A percentile compares a stretch with the other conserved stretches of the same genome.
These are phyloP conservation scores for Prosopocoilus inquinatus DNA, from an alignment of 2,888 invertebrate genomes.

Conservation along the genomic window DNA sequence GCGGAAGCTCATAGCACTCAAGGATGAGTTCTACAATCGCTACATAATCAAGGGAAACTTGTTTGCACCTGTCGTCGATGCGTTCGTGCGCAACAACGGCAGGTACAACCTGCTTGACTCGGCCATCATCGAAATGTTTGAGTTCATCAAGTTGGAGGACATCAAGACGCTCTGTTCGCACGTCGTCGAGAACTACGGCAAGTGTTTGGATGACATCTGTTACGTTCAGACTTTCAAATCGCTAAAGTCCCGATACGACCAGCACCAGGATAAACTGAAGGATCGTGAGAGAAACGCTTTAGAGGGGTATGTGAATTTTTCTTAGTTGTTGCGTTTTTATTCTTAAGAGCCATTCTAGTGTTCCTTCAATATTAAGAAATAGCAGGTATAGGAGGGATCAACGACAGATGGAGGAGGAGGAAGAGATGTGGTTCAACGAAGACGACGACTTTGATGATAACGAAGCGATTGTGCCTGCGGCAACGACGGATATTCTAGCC, in stretches of 20 bases:
- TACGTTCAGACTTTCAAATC: slow-evolving; percentile 99
- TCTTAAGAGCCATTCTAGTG: slow-evolving; percentile 50
- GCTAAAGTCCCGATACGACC: slow-evolving; percentile 84
- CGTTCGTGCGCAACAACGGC: slow-evolving; percentile 94
- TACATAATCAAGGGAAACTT: slow-evolving; percentile 94
- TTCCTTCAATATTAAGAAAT: slow-evolving; percentile 77
- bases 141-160: slow-evolving; percentile 94
- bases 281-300: slow-evolving; percentile 77
- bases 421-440: slow-evolving; percentile 98
- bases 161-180: slow-evolving; percentile 88
- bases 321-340: not conserved
- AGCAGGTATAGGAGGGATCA: slow-evolving; percentile 87
- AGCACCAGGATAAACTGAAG: slow-evolving; percentile 87
- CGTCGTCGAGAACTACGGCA: slow-evolving; percentile 94
- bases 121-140: slow-evolving; percentile 98
- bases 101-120: slow-evolving; percentile 98
- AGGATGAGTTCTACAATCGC: slow-evolving; percentile 97
- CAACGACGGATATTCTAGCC: slow-evolving; percentile 55
- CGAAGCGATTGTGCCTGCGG: slow-evolving; percentile 56
- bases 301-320: slow-evolving; percentile 57
- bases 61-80: slow-evolving; percentile 94
- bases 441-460: slow-evolving; percentile 91
- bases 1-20: slow-evolving; percentile 94
- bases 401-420: slow-evolving; percentile 92
- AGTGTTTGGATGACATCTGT: slow-evolving; percentile 89